A percentile compares a stretch with the other conserved stretches of the same genome.
Evolutionary conservation across 53 echinoderm and acorn worm species (phyloP).

Genomic region (Henricia sp.): DNA sequence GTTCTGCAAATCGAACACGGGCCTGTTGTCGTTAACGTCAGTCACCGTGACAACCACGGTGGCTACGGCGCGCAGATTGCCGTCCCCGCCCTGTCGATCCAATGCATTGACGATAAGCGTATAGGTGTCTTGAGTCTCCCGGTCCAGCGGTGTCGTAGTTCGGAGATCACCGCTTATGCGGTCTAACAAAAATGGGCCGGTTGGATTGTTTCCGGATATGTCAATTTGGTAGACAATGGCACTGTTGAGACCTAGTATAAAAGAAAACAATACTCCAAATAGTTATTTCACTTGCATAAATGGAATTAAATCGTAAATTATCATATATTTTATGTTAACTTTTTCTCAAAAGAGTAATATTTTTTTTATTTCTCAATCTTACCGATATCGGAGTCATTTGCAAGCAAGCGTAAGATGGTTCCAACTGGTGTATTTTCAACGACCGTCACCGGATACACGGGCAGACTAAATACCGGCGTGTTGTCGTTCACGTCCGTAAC

Average conservation of each 20-base stretch:
- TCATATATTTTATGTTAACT: too few relatives aligned
- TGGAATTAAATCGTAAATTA: too few relatives aligned
- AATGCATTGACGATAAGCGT: slow-evolving; percentile 72
- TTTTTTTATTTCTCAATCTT: not conserved
- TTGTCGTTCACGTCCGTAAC: slow-evolving; percentile 85
- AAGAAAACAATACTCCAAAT: not conserved
- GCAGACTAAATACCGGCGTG: slow-evolving; percentile 60
- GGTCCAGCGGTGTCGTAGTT: slow-evolving; percentile 72
- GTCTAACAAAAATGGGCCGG: slow-evolving; percentile 78
- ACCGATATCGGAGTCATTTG: slow-evolving; percentile 79
- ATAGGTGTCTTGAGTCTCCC: slow-evolving; percentile 71
- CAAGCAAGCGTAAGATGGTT: slow-evolving; percentile 67
- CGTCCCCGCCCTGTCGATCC: slow-evolving; percentile 52
- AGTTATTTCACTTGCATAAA: too few relatives aligned
- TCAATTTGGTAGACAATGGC: slow-evolving; percentile 75
- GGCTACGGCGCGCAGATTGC: slow-evolving; percentile 56
- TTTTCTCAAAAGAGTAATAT: not conserved
- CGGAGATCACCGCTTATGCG: slow-evolving; percentile 69
- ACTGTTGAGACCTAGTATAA: slow-evolving; percentile 50
- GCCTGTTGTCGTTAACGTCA: slow-evolving; percentile 93
- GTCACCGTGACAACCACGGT: slow-evolving; percentile 76
- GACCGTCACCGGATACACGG: slow-evolving; percentile 54
- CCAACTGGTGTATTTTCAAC: slow-evolving; percentile 72
- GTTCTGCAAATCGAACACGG: slow-evolving; percentile 65
- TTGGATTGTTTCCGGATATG: slow-evolving; percentile 52